Conservation (phyloP, 2,113 vertebrate species). For the Kryptolebias marmoratus region DNA sequence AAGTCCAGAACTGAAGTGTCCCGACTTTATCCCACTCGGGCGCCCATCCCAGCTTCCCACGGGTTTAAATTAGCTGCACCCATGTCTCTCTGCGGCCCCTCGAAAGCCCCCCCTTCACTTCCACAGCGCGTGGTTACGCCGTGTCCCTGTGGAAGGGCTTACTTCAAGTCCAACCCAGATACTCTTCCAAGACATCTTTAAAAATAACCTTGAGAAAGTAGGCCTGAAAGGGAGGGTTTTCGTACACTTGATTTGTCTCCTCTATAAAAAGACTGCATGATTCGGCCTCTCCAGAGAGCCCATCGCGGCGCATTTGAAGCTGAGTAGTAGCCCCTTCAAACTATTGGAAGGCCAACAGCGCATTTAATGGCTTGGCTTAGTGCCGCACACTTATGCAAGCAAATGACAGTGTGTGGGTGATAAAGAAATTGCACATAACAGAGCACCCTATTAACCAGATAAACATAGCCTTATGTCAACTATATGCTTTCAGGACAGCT, state of each 20-base stretch:
- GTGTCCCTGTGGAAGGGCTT: conserved; percentile 70
- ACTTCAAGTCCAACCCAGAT: conserved; percentile 77
- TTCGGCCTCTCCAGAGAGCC: conserved; percentile 66
- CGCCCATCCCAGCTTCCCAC: conserved; percentile 64
- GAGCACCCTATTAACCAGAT: conserved; percentile 43
- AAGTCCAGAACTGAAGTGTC: conserved; percentile 52
- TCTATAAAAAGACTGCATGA: conserved; percentile 75
- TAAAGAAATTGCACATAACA: conserved; percentile 27
- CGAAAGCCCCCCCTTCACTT: conserved; percentile 42
- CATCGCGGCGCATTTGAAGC: conserved; percentile 55
- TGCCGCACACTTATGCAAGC: conserved; percentile 46
- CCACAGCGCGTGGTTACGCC: conserved; percentile 60
- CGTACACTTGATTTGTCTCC: conserved; percentile 73
- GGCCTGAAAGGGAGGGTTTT: conserved; percentile 72
- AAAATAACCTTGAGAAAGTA: conserved; percentile 83
- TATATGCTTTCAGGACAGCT: neutral
- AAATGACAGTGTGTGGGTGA: conserved; percentile 43
- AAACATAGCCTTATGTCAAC: conserved; percentile 10
- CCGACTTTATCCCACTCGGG: conserved; percentile 52
- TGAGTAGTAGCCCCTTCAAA: conserved; percentile 53
- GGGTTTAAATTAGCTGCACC: conserved; percentile 76
- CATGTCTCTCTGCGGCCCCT: conserved; percentile 42
- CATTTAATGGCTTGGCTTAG: conserved; percentile 54
- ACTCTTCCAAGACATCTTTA: conserved; percentile 77
- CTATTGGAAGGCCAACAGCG: conserved; percentile 52